Conservation (phyloP, 2,797 vertebrate species). For the Periparus ater region DNA sequence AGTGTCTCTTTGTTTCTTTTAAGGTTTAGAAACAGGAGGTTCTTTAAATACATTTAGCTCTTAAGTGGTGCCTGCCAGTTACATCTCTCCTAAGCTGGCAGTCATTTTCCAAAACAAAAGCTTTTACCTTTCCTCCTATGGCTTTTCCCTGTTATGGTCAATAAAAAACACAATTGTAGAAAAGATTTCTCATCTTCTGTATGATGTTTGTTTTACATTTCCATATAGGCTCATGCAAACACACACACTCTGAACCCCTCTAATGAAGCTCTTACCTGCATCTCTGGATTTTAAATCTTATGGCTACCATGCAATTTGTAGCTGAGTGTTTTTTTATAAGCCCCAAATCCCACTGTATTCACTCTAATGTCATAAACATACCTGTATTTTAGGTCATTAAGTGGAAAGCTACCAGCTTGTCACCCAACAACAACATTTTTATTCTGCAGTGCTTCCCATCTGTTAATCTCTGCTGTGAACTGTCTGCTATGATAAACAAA, state of each 20-base stretch:
- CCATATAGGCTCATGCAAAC: not conserved
- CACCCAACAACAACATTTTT: not conserved
- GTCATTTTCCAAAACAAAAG: slow-evolving; percentile 32
- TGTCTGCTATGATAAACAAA: not conserved
- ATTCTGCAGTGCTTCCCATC: not conserved
- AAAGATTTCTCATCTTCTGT: not conserved
- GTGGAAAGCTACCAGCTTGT: not conserved
- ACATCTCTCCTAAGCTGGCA: not conserved
- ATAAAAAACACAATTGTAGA: not conserved
- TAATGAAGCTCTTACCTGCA: not conserved
- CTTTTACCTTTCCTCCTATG: slow-evolving; percentile 32
- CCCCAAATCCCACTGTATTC: not conserved
- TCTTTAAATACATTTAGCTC: not conserved
- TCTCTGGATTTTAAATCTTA: slow-evolving; percentile 9
- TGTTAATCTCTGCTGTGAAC: slow-evolving; percentile 12
- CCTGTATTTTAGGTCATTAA: not conserved
- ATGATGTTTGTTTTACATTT: not conserved
- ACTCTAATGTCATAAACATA: not conserved
- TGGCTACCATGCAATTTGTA: not conserved
- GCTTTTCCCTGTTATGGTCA: not conserved
- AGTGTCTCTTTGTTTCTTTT: not conserved
- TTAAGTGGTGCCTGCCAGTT: not conserved
- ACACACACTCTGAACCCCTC: not conserved
- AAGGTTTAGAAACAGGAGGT: not conserved
- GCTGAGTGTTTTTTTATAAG: not conserved